Evolutionary conservation across 2,888 invertebrate species (phyloP), one percentile per base, ranked within the genome.

Genomic region (Clunio marinus): DNA sequence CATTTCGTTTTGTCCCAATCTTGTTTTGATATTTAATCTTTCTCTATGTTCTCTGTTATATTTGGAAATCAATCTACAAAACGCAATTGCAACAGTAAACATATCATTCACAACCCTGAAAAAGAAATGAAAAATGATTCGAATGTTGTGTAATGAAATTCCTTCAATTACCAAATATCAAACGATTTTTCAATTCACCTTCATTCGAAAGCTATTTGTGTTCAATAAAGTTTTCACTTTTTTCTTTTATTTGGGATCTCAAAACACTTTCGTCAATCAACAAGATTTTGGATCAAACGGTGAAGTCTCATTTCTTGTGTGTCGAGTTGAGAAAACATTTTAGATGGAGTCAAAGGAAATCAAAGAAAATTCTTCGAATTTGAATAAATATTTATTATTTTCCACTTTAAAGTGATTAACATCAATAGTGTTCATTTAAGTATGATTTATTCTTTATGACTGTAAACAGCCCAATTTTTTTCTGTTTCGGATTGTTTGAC

Each of bases 401-500:
- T 8, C 32, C 25, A 41, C 62, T 62, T 62, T 41, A 41, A 62
- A 41, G 62, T 62, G 32, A 62, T 62, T 62, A 62, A 62, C 62
- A 62, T 62, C 62, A 62, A 62, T 37, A 62, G 62, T 62, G 62
- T 37, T 62, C 62, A 62, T 62, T 62, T 37, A 62, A 62, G 41
- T 41, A 37, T 62, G 62, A 62, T 62, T 62, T 62, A 62, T 62
- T 32, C 32, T 59, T 32, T 59, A 13, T 41, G 62, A 62, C 37
- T 62, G 37, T 62, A 62, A 41, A 41, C 41, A 62, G 20, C 24
- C n/a, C 37, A 62, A 62, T 17, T n/a, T 41, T 32, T 28, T 41
- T 8, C 15, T 41, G 41, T n/a, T 41, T 41, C n/a, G 10, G 3
- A 3, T 41, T 41, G 10, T 41, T 41, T 41, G 3, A 7, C 13